Percentiles rank a stretch among this genome's conserved stretches.
These are phyloP conservation scores for Ditylenchus dipsaci DNA, from an alignment of 1,140 invertebrate genomes.

Conservation along the genomic window DNA sequence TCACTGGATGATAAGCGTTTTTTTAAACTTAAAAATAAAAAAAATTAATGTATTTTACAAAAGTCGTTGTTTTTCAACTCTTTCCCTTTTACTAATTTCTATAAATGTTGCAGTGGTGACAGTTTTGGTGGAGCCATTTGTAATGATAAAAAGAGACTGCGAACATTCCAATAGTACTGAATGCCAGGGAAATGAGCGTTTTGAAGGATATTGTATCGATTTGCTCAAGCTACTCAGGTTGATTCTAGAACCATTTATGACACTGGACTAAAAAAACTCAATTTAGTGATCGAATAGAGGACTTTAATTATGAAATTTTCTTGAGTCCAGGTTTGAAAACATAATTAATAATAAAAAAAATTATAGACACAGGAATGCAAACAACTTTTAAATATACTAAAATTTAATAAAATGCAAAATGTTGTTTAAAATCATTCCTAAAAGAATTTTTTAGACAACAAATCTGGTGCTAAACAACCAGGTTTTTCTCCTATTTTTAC, in stretches of 20 bases:
- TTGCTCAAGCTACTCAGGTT: slow-evolving; percentile 29
- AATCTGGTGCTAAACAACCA: slow-evolving; percentile 34
- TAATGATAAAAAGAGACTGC: slow-evolving; percentile 54
- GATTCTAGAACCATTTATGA: no score
- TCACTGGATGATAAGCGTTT: no score
- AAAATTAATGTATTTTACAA: no score
- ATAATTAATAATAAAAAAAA: no score
- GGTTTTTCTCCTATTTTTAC: not conserved
- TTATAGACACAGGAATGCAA: no score
- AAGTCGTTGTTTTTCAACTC: no score
- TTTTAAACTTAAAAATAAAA: no score
- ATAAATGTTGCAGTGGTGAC: slow-evolving; percentile 37
- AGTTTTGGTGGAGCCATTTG: slow-evolving; percentile 52
- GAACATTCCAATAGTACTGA: slow-evolving; percentile 44
- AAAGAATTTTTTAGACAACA: slow-evolving; percentile 3
- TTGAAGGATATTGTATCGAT: slow-evolving; percentile 59
- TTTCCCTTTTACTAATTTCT: not conserved
- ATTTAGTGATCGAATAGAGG: slow-evolving; percentile 37
- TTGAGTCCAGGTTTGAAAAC: slow-evolving; percentile 5
- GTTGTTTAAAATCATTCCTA: no score
- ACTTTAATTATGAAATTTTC: slow-evolving; percentile 57
- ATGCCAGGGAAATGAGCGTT: slow-evolving; percentile 57
- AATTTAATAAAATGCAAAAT: no score
- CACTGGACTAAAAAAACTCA: slow-evolving; percentile 28
- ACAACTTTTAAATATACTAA: no score